phyloP scores from a whole-genome alignment of 2,888 invertebrate species.

The Clivina fossor region DNA sequence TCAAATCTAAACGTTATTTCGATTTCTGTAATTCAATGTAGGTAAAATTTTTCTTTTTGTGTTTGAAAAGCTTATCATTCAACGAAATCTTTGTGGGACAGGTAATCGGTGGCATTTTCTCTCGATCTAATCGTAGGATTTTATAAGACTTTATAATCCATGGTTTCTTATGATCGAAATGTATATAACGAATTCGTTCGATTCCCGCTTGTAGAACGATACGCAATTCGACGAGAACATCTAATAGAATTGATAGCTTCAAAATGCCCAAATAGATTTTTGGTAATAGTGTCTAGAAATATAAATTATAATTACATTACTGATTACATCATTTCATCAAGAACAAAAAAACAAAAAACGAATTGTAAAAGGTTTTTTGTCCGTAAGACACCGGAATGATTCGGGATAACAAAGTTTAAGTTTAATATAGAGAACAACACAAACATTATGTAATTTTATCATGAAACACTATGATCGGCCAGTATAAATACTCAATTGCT shows the following conservation, averaged over 20 bases:
- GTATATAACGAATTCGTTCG: slow-evolving; percentile 62
- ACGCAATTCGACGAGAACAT: slow-evolving; percentile 48
- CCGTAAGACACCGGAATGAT: no score
- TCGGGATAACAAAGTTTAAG: no score
- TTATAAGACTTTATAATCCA: slow-evolving; percentile 61
- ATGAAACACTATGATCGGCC: no score
- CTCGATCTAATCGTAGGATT: slow-evolving; percentile 23
- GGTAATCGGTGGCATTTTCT: slow-evolving; percentile 21
- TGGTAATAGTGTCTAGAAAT: background rate
- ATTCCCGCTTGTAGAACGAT: slow-evolving; percentile 63
- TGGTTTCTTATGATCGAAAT: slow-evolving; percentile 59
- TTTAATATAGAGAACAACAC: no score
- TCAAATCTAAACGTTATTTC: slow-evolving; percentile 23
- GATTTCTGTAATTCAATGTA: slow-evolving; percentile 19
- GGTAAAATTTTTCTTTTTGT: slow-evolving; percentile 13
- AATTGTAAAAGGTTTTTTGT: no score
- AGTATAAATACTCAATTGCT: no score
- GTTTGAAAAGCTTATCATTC: slow-evolving; percentile 10
- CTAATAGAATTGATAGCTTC: slow-evolving; percentile 47
- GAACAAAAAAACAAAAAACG: no score
- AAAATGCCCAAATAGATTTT: slow-evolving; percentile 35
- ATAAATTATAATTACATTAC: no score
- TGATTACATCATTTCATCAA: no score
- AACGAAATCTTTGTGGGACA: slow-evolving; percentile 9
- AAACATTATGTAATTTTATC: no score